Conservation (phyloP, 2,113 vertebrate species). For the Heterochromis multidens region DNA sequence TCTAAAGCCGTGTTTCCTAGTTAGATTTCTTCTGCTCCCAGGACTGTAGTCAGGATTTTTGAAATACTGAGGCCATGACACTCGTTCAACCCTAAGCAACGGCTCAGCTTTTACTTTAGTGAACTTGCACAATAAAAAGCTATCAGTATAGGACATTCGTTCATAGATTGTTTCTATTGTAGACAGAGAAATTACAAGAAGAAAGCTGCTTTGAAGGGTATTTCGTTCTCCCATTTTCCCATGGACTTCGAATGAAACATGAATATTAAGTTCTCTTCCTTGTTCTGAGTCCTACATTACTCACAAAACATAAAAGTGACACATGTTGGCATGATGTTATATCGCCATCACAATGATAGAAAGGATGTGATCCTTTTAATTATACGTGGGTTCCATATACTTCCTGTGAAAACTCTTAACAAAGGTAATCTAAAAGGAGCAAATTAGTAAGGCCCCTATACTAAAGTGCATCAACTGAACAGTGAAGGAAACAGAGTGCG, state of each 20-base stretch:
- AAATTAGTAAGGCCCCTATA: neutral
- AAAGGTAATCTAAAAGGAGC: neutral
- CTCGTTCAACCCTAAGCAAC: neutral
- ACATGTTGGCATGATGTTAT: no score
- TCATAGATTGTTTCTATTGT: neutral
- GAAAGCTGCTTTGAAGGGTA: rapidly evolving
- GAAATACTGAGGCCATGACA: neutral
- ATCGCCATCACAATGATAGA: no score
- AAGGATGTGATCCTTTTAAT: no score
- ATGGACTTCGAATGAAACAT: neutral
- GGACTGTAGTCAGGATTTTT: neutral
- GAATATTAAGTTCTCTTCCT: neutral
- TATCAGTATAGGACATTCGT: neutral
- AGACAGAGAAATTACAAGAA: neutral
- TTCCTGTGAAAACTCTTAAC: neutral
- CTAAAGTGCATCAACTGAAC: neutral
- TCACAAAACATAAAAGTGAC: neutral
- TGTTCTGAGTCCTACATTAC: neutral
- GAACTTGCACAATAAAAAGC: neutral
- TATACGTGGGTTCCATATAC: no score
- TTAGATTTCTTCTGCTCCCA: neutral
- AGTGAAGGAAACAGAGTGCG: neutral
- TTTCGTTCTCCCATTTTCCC: neutral
- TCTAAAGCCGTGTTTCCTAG: no score
- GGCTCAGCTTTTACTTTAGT: neutral